phyloP scores from a whole-genome alignment of 2,888 invertebrate species.

The Clepsis dumicolana region DNA sequence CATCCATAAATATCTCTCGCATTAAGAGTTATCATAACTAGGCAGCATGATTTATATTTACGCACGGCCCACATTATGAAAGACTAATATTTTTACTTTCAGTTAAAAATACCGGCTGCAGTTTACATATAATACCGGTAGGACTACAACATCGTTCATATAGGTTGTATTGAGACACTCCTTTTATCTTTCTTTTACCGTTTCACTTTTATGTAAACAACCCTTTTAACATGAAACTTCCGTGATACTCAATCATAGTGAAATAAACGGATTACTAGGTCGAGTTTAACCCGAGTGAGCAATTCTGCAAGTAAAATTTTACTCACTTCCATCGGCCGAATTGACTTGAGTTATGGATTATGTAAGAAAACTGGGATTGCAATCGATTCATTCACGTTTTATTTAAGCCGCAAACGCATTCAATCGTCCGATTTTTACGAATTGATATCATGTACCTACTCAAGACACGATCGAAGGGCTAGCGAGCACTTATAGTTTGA shows the following conservation, averaged over 20 bases:
- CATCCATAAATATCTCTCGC: slow-evolving; percentile 37
- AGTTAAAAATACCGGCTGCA: slow-evolving; percentile 13
- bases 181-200: neutral
- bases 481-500: neutral
- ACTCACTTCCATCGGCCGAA: too few relatives aligned
- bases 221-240: too few relatives aligned
- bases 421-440: slow-evolving; percentile 61
- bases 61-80: slow-evolving; percentile 33
- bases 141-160: neutral
- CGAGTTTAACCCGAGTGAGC: too few relatives aligned
- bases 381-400: slow-evolving; percentile 68
- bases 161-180: neutral
- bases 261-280: too few relatives aligned
- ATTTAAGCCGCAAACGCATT: slow-evolving; percentile 61
- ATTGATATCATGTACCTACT: slow-evolving; percentile 53
- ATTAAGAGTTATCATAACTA: slow-evolving; percentile 36
- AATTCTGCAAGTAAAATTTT: too few relatives aligned
- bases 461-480: slow-evolving; percentile 16
- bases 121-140: neutral
- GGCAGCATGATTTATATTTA: slow-evolving; percentile 30
- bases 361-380: slow-evolving; percentile 47
- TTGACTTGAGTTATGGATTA: too few relatives aligned
- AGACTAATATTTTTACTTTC: slow-evolving; percentile 22
- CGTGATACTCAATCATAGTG: too few relatives aligned
- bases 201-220: too few relatives aligned